Percentiles rank a stretch among this genome's conserved stretches.
Evolutionary conservation across 2,888 invertebrate genomes (phyloP).

Genomic region (Adelphocoris suturalis): DNA sequence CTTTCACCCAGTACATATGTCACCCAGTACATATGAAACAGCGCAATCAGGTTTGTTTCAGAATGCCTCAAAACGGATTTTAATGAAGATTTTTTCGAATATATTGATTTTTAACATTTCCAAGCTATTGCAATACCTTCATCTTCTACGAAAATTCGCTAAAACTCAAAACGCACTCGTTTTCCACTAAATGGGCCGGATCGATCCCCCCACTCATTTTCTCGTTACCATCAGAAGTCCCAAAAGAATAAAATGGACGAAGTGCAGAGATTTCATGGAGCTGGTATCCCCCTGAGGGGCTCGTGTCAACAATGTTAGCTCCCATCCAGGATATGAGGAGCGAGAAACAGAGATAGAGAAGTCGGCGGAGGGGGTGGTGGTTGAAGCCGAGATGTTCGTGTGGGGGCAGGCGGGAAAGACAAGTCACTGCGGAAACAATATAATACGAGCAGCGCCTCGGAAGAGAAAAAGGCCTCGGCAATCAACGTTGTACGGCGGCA

Average conservation of each 20-base stretch:
- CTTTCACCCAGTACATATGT: no score
- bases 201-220: no score
- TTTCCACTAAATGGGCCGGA: no score
- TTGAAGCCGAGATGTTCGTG: not conserved
- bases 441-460: not conserved
- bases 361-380: not conserved
- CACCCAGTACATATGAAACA: no score
- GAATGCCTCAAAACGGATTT: no score
- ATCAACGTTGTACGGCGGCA: conserved; percentile 37
- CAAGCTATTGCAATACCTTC: no score
- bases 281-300: not conserved
- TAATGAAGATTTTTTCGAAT: no score
- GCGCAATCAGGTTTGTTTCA: no score
- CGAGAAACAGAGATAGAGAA: no score
- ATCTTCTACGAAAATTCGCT: no score
- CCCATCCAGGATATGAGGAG: not conserved
- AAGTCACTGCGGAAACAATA: conserved; percentile 8
- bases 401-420: not conserved
- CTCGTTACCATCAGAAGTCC: not conserved
- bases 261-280: not conserved
- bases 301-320: conserved; percentile 3
- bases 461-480: not conserved
- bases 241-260: not conserved
- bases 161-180: no score
- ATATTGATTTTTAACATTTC: no score